These are phyloP conservation scores for Calliphora vomitoria DNA, from an alignment of 2,888 invertebrate genomes.

Conservation along the genomic window DNA sequence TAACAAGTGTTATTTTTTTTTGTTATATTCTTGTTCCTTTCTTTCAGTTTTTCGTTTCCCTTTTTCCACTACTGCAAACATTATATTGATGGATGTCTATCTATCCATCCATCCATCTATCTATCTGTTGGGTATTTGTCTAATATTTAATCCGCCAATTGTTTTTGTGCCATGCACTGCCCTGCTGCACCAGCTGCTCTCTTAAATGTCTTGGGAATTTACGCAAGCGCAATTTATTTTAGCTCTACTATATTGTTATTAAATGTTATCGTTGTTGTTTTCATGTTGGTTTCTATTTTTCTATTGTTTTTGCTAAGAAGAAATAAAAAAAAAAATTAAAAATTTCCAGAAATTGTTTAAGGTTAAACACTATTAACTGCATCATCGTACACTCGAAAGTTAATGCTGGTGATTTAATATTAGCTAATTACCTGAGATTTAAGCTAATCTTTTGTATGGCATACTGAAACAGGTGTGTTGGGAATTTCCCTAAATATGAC, in stretches of 20 bases:
- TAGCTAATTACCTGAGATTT: neutral
- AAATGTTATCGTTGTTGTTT: constrained; percentile 6
- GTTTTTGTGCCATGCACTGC: constrained; percentile 28
- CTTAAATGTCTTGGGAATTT: constrained; percentile 68
- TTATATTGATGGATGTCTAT: constrained; percentile 63
- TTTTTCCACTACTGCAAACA: constrained; percentile 67
- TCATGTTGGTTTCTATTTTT: constrained; percentile 25
- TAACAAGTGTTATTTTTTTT: constrained; percentile 75
- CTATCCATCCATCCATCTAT: constrained; percentile 30
- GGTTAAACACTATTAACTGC: constrained; percentile 43
- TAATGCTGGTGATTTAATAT: neutral
- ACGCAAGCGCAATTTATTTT: constrained; percentile 71
- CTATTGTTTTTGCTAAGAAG: constrained; percentile 46
- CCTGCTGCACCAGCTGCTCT: constrained; percentile 63
- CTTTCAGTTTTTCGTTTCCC: constrained; percentile 67
- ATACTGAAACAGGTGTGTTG: neutral
- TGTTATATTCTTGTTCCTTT: constrained; percentile 74
- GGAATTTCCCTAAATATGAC: neutral
- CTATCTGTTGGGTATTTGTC: constrained; percentile 61
- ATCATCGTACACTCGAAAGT: constrained; percentile 36
- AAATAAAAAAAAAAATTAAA: neutral
- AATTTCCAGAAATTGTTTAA: constrained; percentile 60
- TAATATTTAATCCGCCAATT: constrained; percentile 70
- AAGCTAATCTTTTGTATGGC: neutral
- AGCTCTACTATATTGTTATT: constrained; percentile 40